A percentile compares a stretch with the other conserved stretches of the same genome.
Evolutionary conservation across 2,888 invertebrate species (phyloP).

Genomic region (Erpobdella octoculata): DNA sequence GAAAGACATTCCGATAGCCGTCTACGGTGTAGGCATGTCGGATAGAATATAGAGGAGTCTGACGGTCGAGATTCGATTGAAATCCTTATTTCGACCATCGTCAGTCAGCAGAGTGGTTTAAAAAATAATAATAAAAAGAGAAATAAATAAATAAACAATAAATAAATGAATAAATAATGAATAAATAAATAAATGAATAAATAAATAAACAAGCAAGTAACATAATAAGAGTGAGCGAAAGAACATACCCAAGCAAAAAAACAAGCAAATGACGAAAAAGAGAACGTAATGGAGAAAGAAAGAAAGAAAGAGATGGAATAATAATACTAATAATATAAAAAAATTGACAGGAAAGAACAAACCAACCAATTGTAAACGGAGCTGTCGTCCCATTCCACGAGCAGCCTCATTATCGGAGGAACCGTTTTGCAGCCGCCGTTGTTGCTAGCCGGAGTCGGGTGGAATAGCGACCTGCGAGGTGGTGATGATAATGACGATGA

Average conservation of each 20-base stretch:
- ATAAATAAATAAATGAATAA: background rate
- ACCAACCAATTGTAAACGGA: background rate
- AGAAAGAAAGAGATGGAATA: background rate
- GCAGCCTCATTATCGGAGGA: background rate
- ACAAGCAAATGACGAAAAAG: background rate
- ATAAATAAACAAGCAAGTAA: background rate
- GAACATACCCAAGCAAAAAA: background rate
- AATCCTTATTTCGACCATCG: too few species aligned
- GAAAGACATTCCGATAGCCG: too few species aligned
- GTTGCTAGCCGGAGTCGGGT: background rate
- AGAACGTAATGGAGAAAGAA: background rate
- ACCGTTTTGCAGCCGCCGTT: background rate
- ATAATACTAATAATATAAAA: background rate
- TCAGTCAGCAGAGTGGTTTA: background rate
- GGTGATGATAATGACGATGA: too few species aligned
- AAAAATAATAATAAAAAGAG: background rate
- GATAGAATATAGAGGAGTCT: too few species aligned
- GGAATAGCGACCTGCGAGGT: background rate
- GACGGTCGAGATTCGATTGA: too few species aligned
- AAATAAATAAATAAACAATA: background rate
- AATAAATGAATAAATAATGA: background rate
- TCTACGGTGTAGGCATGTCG: too few species aligned
- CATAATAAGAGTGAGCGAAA: background rate
- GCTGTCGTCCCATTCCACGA: background rate
- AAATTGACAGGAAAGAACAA: background rate